Evolutionary conservation across 2,888 invertebrate species (phyloP).

Genomic region (Siphlonurus alternatus): DNA sequence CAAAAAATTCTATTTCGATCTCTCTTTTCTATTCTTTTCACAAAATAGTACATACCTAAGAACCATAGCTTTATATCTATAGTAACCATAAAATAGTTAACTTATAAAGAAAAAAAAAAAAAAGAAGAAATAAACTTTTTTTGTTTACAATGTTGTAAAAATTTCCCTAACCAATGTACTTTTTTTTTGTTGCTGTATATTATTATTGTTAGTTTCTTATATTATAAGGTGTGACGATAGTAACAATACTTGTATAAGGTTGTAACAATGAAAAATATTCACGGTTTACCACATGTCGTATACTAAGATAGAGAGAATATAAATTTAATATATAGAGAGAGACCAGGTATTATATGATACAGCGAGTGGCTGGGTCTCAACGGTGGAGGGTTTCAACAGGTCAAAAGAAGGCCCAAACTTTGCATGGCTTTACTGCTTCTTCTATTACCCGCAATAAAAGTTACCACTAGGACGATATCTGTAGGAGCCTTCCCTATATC

Average conservation of each 20-base stretch:
- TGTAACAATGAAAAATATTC: neutral
- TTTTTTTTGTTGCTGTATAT: neutral
- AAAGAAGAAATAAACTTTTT: neutral
- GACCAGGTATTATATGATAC: neutral
- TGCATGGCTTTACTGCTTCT: conserved; percentile 1
- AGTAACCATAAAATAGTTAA: neutral
- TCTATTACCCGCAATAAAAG: conserved; percentile 2
- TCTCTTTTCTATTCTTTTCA: neutral
- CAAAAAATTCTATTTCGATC: neutral
- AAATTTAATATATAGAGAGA: neutral
- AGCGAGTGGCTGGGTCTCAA: neutral
- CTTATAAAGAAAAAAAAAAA: neutral
- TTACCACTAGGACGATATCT: neutral
- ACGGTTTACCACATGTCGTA: neutral
- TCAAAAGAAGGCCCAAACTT: too few relatives aligned
- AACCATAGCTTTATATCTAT: neutral
- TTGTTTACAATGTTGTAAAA: neutral
- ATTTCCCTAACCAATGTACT: neutral
- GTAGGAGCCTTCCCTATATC: too few relatives aligned
- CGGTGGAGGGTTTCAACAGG: too few relatives aligned
- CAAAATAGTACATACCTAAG: neutral
- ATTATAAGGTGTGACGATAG: neutral
- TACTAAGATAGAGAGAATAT: neutral
- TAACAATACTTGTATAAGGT: neutral
- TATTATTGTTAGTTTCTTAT: neutral